Conservation (phyloP, 2,797 vertebrate species). For the Platalea minor region DNA sequence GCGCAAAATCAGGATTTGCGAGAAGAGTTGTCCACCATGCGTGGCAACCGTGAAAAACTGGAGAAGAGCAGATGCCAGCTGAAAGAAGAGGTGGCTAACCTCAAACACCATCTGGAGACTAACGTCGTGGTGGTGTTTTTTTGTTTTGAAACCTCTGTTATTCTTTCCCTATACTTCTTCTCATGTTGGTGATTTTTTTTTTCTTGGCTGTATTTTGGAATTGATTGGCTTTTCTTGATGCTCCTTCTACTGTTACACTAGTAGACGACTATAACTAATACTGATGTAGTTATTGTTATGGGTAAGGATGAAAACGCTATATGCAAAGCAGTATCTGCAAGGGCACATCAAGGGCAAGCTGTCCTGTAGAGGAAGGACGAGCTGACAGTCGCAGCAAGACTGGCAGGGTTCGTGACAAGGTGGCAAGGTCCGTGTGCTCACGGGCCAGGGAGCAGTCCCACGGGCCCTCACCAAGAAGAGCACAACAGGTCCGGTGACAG, state of each 20-base stretch:
- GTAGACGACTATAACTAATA: not conserved
- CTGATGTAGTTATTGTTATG: not conserved
- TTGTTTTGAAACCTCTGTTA: no score
- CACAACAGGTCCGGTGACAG: not conserved
- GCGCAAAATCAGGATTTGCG: constrained; percentile 78
- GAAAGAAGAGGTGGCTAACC: constrained; percentile 80
- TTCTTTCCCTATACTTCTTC: no score
- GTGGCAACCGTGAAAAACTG: constrained; percentile 75
- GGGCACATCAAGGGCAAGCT: not conserved
- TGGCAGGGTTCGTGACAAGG: not conserved
- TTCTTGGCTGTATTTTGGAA: no score
- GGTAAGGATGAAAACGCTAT: not conserved
- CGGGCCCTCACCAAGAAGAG: no score
- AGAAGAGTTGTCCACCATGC: constrained; percentile 79
- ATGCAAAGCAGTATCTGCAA: not conserved
- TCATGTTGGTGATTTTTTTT: no score
- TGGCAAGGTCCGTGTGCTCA: no score
- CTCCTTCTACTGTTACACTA: not conserved
- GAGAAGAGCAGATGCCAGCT: constrained; percentile 82
- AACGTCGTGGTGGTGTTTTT: constrained; percentile 53
- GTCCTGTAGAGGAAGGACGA: not conserved
- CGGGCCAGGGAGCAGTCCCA: no score
- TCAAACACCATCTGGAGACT: constrained; percentile 77
- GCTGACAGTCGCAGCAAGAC: not conserved
- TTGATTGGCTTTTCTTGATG: no score